A percentile compares a stretch with the other conserved stretches of the same genome.
Conservation (phyloP, 2,797 vertebrate species). For the Sebastolobus alascanus region DNA sequence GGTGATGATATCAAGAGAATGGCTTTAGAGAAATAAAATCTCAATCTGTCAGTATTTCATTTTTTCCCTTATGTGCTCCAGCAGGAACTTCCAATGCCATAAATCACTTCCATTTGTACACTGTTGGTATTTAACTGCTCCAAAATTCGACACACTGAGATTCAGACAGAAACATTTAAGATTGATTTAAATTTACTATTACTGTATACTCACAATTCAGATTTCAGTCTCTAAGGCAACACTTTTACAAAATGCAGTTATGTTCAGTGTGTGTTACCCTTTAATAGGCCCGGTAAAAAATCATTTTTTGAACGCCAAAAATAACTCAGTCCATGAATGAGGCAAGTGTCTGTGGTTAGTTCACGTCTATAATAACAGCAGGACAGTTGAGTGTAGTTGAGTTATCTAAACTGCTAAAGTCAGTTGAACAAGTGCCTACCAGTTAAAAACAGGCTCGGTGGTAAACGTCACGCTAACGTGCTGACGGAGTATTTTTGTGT, state of each 20-base stretch:
- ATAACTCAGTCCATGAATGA: no score
- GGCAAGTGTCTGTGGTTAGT: not conserved
- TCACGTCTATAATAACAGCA: not conserved
- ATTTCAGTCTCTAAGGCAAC: not conserved
- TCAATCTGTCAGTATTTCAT: constrained; percentile 17
- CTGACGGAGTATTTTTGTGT: not conserved
- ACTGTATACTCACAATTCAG: not conserved
- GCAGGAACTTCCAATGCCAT: not conserved
- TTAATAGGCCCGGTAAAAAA: no score
- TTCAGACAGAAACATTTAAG: not conserved
- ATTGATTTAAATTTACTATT: not conserved
- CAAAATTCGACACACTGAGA: not conserved
- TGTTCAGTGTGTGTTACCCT: not conserved
- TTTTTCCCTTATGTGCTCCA: not conserved
- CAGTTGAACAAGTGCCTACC: not conserved
- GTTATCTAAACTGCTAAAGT: not conserved
- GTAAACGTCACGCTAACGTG: not conserved
- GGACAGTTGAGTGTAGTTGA: not conserved
- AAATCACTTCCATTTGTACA: not conserved
- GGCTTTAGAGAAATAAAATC: constrained; percentile 21
- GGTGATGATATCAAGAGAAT: constrained; percentile 12
- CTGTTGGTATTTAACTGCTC: not conserved
- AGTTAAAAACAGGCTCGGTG: not conserved
- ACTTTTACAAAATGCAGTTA: not conserved
- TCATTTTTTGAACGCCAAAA: no score